Evolutionary conservation across 2,888 invertebrate genomes (phyloP).

Genomic region (Parnassius apollo): DNA sequence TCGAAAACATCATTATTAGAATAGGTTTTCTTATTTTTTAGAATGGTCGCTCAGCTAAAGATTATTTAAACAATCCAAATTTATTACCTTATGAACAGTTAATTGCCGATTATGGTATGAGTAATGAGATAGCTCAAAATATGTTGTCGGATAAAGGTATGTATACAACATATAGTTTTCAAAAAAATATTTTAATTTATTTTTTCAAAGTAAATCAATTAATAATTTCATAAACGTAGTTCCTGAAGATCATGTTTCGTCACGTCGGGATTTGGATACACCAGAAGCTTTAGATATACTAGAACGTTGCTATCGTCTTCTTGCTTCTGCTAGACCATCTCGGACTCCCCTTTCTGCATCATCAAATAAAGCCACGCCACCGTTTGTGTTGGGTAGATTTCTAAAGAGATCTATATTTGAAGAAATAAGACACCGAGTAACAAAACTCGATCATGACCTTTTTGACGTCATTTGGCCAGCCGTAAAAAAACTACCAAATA

Average conservation of each 20-base stretch:
- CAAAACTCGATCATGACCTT: slow-evolving; percentile 91
- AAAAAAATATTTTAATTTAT: slow-evolving; percentile 1
- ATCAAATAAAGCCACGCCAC: slow-evolving; percentile 78
- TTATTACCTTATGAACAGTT: slow-evolving; percentile 86
- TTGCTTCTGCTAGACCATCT: slow-evolving; percentile 82
- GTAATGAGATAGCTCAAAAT: slow-evolving; percentile 83
- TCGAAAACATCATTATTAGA: no score
- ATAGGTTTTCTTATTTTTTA: slow-evolving; percentile 50
- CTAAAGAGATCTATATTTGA: slow-evolving; percentile 88
- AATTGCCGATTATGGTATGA: slow-evolving; percentile 85
- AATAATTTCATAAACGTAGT: slow-evolving; percentile 73
- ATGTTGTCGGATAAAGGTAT: slow-evolving; percentile 91
- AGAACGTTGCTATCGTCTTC: slow-evolving; percentile 87
- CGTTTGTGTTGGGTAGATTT: slow-evolving; percentile 85
- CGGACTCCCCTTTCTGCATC: slow-evolving; percentile 82
- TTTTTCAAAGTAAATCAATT: not conserved
- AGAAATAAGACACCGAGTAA: slow-evolving; percentile 86
- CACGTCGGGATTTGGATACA: slow-evolving; percentile 86
- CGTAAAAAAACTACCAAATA: slow-evolving; percentile 87
- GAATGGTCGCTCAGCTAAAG: slow-evolving; percentile 90
- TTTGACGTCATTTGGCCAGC: slow-evolving; percentile 95
- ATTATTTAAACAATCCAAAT: slow-evolving; percentile 85
- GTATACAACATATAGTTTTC: slow-evolving; percentile 28
- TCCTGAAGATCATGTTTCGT: slow-evolving; percentile 87
- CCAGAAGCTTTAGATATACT: slow-evolving; percentile 86